Evolutionary conservation across 2,888 invertebrate species (phyloP), one percentile per base, ranked within the genome.

Genomic region (Sphaerophoria taeniata): DNA sequence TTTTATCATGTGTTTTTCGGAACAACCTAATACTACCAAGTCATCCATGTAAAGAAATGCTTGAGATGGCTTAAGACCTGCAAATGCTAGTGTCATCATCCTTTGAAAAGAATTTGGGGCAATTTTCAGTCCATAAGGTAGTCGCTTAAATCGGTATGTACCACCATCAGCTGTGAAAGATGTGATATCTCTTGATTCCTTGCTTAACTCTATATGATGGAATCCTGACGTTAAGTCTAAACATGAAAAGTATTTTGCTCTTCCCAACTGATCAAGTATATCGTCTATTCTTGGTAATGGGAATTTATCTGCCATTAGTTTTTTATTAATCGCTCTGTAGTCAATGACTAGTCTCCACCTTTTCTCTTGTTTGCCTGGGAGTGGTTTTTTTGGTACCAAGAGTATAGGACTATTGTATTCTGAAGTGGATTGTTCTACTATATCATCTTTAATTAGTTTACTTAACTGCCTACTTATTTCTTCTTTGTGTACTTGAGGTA

Each of bases 161-260:
- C 87, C 88, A 14, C 56, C 24, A n/a, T 67, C 69, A 5, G 69
- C 55, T 11, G 55, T 39, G n/a, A 53, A 69, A 16, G 24, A 43
- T n/a, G 69, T 69, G n/a, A 69, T 31, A 6, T 53, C 7, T 7
- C 73, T 51, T 6, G 61, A 63, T 7, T 63, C 45, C 24, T 33
- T 14, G 6, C 63, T 55, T 12, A 73, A 43, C 7, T 61, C 33
- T 9, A 53, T 73, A 45, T 73, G 63, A 16, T 73, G 73, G 16
- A 73, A 73, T 11, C 55, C 53, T 1, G 53, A 63, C 31, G 56
- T 12, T 16, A 67, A 92, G 91, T 77, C 91, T 92, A 0, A 90
- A 91, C 87, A 92, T 90, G 9, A 91, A 36, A 80, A 80, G 14
- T 69, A 75, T 70, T 77, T 77, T 16, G 82, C 69, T 36, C 74